Percentiles rank a stretch among this genome's conserved stretches.
These are phyloP conservation scores for Batillaria attramentaria DNA, from an alignment of 1,140 invertebrate genomes.

Conservation along the genomic window DNA sequence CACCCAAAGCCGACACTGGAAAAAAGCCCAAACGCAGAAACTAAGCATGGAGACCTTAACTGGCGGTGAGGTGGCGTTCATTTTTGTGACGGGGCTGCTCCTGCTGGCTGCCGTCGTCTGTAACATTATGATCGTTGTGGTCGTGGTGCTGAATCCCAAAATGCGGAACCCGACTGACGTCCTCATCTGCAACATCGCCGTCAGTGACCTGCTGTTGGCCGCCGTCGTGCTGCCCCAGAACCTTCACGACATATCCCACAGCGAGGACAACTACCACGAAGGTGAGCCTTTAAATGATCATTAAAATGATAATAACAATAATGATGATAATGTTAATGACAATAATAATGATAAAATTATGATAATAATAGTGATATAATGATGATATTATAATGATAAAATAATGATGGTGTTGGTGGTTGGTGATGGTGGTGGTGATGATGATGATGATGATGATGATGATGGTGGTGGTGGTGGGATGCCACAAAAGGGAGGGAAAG, in stretches of 20 bases:
- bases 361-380: not conserved
- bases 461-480: not conserved
- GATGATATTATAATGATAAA: not conserved
- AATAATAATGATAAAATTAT: not conserved
- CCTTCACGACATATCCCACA: conserved; percentile 57
- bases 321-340: not conserved
- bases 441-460: too few relatives aligned
- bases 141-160: conserved; percentile 82
- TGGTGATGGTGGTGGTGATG: too few relatives aligned
- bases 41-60: conserved; percentile 18
- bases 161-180: conserved; percentile 91
- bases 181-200: conserved; percentile 84
- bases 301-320: not conserved
- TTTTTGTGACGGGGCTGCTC: conserved; percentile 74
- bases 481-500: too few relatives aligned
- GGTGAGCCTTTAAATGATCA: conserved; percentile 35
- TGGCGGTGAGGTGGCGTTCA: conserved; percentile 36
- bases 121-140: conserved; percentile 85
- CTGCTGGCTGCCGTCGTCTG: conserved; percentile 85
- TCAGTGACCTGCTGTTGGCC: conserved; percentile 83
- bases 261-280: conserved; percentile 43
- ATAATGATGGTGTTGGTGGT: not conserved
- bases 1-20: not conserved
- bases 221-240: conserved; percentile 85
- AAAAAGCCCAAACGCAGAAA: not conserved